phyloP scores from a whole-genome alignment of 37 sponge, comb jelly and placozoan genomes.

The Eunapius fragilis region DNA sequence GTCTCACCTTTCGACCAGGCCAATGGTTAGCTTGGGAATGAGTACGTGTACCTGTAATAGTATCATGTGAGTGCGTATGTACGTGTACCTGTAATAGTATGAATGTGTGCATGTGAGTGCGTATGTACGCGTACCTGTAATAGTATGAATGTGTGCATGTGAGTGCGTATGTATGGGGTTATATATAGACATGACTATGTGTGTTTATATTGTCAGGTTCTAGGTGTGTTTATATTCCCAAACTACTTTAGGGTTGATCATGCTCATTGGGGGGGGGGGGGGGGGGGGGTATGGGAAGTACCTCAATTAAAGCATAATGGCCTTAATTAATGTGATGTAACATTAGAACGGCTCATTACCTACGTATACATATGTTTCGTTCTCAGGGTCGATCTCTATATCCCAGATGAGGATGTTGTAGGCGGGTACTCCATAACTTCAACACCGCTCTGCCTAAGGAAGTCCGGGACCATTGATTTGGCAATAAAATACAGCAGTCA shows the following conservation, averaged over 20 bases:
- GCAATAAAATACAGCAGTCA: constrained; percentile 79
- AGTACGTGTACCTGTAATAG: background rate
- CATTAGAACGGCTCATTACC: background rate
- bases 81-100: background rate
- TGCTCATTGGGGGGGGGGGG: too few species aligned
- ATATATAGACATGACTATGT: background rate
- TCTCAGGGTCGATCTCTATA: constrained; percentile 71
- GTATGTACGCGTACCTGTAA: constrained; percentile 11
- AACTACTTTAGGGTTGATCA: too few species aligned
- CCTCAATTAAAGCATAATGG: too few species aligned
- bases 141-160: background rate
- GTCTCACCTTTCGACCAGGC: constrained; percentile 67
- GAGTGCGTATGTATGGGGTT: constrained; percentile 3
- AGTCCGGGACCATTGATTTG: constrained; percentile 35
- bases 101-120: background rate
- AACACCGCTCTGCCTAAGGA: constrained; percentile 49
- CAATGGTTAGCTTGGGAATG: constrained; percentile 61
- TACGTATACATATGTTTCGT: background rate
- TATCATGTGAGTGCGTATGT: background rate
- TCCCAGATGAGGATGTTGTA: constrained; percentile 60
- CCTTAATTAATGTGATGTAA: too few species aligned
- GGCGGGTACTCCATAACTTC: constrained; percentile 91
- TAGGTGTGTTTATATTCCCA: too few species aligned
- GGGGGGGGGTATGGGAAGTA: too few species aligned
- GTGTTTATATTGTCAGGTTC: background rate